Percentiles rank a stretch among this genome's conserved stretches.
Conservation (phyloP, 2,113 vertebrate species). For the Callospermophilus lateralis region DNA sequence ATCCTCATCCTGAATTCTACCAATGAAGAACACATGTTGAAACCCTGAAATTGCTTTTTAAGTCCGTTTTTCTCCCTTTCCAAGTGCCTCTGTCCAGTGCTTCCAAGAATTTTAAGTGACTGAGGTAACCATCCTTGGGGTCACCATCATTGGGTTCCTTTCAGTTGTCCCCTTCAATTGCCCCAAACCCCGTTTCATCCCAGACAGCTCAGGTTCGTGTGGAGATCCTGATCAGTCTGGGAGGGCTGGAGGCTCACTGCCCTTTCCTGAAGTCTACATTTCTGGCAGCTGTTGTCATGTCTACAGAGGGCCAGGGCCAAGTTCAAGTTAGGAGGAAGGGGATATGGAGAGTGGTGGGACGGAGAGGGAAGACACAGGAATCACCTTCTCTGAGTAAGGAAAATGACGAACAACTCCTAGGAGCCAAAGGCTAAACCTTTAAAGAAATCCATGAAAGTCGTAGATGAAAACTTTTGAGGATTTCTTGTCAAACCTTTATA, state of each 20-base stretch:
- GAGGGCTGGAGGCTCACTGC: background rate
- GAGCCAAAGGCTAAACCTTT: background rate
- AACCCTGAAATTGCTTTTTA: slow-evolving; percentile 77
- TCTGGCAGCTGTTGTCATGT: slow-evolving; percentile 72
- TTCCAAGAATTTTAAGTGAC: slow-evolving; percentile 66
- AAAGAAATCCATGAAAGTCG: background rate
- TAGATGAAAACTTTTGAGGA: background rate
- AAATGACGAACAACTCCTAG: background rate
- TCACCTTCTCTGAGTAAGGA: background rate
- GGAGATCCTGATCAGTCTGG: slow-evolving; percentile 48
- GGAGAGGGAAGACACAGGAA: background rate
- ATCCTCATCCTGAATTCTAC: slow-evolving; percentile 82
- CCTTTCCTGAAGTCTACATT: slow-evolving; percentile 37
- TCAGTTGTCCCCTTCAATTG: slow-evolving; percentile 33
- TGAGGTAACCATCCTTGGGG: slow-evolving; percentile 32
- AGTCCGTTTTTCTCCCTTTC: slow-evolving; percentile 60
- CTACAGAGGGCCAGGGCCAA: slow-evolving; percentile 56
- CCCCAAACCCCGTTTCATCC: slow-evolving; percentile 37
- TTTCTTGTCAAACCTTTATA: background rate
- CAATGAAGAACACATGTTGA: slow-evolving; percentile 83
- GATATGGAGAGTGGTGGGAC: background rate
- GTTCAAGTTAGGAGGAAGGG: slow-evolving; percentile 71
- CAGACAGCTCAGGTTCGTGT: slow-evolving; percentile 62
- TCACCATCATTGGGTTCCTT: background rate
- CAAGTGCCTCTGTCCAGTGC: slow-evolving; percentile 42